These are phyloP conservation scores for Busseola fusca DNA, from an alignment of 2,888 invertebrate species.

Conservation along the genomic window DNA sequence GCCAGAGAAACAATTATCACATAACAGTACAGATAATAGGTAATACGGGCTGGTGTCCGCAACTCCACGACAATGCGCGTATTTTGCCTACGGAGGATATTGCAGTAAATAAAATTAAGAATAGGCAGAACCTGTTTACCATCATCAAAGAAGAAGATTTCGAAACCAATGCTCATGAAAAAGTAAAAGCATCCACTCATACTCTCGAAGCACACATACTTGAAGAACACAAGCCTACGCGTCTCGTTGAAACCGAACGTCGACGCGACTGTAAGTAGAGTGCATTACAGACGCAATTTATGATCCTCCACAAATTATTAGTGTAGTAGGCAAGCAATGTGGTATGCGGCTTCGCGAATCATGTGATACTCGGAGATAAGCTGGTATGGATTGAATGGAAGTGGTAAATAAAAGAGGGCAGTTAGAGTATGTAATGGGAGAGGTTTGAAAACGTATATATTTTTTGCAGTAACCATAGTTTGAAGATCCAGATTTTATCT, in stretches of 20 bases:
- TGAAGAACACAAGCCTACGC: conserved; percentile 38
- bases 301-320: conserved; percentile 38
- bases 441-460: neutral
- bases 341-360: conserved; percentile 41
- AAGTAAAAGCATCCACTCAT: conserved; percentile 19
- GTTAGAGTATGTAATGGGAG: neutral
- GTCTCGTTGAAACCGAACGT: conserved; percentile 44
- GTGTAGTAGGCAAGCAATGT: conserved; percentile 39
- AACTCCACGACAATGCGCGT: no score
- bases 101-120: neutral
- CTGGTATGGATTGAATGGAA: conserved; percentile 1
- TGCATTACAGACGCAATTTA: conserved; percentile 45
- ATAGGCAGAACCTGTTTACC: neutral
- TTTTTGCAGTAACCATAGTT: neutral
- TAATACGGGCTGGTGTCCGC: no score
- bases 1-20: neutral
- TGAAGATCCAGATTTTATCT: neutral
- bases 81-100: no score
- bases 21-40: no score
- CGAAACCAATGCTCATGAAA: neutral
- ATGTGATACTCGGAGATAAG: conserved; percentile 27
- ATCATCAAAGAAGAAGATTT: neutral
- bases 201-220: conserved; percentile 16
- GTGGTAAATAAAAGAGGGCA: neutral
- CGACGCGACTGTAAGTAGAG: conserved; percentile 32